Percentiles rank a stretch among this genome's conserved stretches.
phyloP scores from a whole-genome alignment of 2,797 vertebrate species.

The Pseudochirops cupreus region DNA sequence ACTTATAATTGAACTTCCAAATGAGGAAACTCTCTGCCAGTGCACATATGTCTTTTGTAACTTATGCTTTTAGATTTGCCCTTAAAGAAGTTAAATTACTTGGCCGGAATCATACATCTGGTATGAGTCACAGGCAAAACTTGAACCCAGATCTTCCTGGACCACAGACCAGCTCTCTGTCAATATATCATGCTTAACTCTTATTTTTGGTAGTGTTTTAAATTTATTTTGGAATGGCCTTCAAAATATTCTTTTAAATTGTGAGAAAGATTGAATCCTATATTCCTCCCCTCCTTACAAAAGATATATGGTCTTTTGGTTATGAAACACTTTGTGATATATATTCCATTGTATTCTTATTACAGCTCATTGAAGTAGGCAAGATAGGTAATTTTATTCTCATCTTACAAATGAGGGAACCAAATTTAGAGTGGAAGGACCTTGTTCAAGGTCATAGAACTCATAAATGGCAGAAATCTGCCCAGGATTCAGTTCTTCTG shows the following conservation, averaged over 20 bases:
- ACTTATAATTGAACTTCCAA: neutral
- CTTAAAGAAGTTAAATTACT: neutral
- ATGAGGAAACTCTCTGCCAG: neutral
- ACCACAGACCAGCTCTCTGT: neutral
- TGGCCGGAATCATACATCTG: neutral
- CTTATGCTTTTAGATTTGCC: neutral
- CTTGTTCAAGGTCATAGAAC: neutral
- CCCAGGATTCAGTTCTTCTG: neutral
- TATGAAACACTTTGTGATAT: neutral
- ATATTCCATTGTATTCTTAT: neutral
- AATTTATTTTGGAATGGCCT: neutral
- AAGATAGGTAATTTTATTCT: neutral
- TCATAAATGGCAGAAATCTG: neutral
- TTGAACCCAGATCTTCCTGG: neutral
- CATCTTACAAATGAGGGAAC: neutral
- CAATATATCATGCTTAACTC: neutral
- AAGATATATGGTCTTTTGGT: neutral
- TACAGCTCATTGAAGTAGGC: neutral
- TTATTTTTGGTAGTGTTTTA: neutral
- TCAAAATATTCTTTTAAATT: neutral
- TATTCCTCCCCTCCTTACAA: neutral
- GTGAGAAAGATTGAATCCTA: neutral
- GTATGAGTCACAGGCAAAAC: neutral
- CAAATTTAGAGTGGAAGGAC: neutral
- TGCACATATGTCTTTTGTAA: neutral